phyloP scores from a whole-genome alignment of 2,888 invertebrate species.

The Plagiodera versicolora region DNA sequence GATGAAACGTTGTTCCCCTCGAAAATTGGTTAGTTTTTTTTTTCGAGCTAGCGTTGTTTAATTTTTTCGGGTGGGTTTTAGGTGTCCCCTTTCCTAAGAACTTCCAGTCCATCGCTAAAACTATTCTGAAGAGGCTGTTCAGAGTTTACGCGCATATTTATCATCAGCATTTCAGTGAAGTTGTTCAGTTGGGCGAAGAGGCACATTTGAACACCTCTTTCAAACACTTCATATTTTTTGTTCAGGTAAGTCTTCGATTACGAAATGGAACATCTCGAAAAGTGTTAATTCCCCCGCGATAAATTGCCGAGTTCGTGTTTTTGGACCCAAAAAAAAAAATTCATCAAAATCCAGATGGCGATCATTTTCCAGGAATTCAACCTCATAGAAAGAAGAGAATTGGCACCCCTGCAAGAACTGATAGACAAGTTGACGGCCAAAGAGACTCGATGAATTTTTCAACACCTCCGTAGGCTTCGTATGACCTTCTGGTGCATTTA shows the following conservation, averaged over 20 bases:
- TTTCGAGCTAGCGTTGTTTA: no score
- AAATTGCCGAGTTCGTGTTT: no score
- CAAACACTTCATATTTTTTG: conserved; percentile 82
- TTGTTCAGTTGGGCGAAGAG: conserved; percentile 96
- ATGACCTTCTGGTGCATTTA: conserved; percentile 4
- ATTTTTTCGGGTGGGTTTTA: conserved; percentile 41
- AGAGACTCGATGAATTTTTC: conserved; percentile 76
- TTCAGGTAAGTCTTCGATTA: conserved; percentile 32
- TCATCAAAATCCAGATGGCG: background rate
- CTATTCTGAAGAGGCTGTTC: conserved; percentile 95
- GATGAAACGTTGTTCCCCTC: conserved; percentile 98
- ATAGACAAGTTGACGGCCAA: conserved; percentile 94
- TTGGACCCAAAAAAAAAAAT: no score
- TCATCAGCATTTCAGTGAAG: conserved; percentile 98
- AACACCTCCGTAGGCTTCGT: background rate
- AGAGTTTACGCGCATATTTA: conserved; percentile 99
- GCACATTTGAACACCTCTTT: conserved; percentile 99
- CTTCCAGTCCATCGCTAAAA: conserved; percentile 95
- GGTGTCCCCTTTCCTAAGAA: conserved; percentile 98
- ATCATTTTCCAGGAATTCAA: conserved; percentile 83
- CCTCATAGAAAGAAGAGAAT: conserved; percentile 93
- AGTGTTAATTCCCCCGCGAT: conserved; percentile 34
- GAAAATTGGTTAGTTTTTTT: conserved; percentile 75
- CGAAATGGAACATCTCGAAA: no score
- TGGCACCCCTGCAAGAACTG: conserved; percentile 95